Conservation (phyloP, 2,113 vertebrate genomes). For the Loxodonta africana region DNA sequence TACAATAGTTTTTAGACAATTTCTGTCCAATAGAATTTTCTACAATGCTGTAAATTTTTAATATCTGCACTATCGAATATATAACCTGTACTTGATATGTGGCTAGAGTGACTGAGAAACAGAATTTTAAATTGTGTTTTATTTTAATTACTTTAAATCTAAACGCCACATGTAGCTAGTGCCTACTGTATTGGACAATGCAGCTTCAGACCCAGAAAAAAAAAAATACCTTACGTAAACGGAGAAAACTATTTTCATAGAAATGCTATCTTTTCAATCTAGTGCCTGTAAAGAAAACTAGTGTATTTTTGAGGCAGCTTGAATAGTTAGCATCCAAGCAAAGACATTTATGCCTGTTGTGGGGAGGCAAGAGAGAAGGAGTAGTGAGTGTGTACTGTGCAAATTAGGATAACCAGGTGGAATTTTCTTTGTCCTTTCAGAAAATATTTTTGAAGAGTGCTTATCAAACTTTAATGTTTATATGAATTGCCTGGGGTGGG, state of each 20-base stretch:
- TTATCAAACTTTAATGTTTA: slow-evolving; percentile 2
- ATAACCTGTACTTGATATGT: neutral
- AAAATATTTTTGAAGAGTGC: slow-evolving; percentile 40
- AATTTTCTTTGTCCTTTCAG: slow-evolving; percentile 48
- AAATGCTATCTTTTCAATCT: slow-evolving; percentile 33
- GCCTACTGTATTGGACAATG: neutral
- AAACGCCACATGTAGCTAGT: neutral
- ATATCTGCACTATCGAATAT: neutral
- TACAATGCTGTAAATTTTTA: neutral
- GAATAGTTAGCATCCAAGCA: neutral
- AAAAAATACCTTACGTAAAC: neutral
- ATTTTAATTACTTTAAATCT: slow-evolving; percentile 47
- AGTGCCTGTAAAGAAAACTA: neutral
- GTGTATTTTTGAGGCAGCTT: slow-evolving; percentile 19
- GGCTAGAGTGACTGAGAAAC: neutral
- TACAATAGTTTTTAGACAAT: neutral
- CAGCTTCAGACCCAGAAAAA: neutral
- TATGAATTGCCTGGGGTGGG: neutral
- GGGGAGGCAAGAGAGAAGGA: neutral
- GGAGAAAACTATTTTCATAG: slow-evolving; percentile 8
- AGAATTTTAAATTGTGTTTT: slow-evolving; percentile 39
- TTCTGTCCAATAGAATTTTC: neutral
- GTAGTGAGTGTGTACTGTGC: neutral
- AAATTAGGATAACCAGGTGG: neutral
- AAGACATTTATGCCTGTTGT: neutral